Percentiles rank a stretch among this genome's conserved stretches.
Evolutionary conservation across 2,797 vertebrate species (phyloP).

Genomic region (Helostoma temminkii): DNA sequence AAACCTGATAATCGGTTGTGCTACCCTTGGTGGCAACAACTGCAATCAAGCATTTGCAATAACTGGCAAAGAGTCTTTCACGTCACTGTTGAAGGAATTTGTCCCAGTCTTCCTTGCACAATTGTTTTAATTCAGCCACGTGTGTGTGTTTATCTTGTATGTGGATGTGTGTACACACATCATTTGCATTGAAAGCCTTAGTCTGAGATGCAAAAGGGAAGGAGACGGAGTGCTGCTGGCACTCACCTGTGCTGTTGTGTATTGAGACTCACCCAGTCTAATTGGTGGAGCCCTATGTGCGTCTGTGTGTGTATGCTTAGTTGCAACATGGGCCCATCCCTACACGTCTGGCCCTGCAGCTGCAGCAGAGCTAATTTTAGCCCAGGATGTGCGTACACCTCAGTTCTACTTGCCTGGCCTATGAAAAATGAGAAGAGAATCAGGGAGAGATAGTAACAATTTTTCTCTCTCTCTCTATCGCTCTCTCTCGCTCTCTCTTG

Average conservation of each 20-base stretch:
- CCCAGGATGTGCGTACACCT: slow-evolving; percentile 76
- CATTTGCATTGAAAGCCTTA: slow-evolving; percentile 55
- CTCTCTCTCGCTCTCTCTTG: too few relatives aligned
- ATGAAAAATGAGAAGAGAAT: slow-evolving; percentile 62
- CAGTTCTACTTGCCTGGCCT: slow-evolving; percentile 72
- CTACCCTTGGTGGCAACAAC: too few relatives aligned
- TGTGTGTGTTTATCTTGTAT: slow-evolving; percentile 5
- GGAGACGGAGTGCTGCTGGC: slow-evolving; percentile 41
- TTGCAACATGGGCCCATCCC: slow-evolving; percentile 65
- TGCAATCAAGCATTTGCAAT: too few relatives aligned
- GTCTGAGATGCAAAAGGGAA: slow-evolving; percentile 26
- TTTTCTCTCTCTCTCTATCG: slow-evolving; percentile 32
- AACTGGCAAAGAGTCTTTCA: too few relatives aligned
- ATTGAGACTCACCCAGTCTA: slow-evolving; percentile 54
- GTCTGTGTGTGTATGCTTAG: slow-evolving; percentile 25
- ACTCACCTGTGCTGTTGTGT: slow-evolving; percentile 62
- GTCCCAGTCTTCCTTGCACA: too few relatives aligned
- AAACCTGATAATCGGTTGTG: too few relatives aligned
- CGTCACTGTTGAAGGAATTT: too few relatives aligned
- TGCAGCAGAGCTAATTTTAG: slow-evolving; percentile 84
- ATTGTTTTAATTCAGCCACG: too few relatives aligned
- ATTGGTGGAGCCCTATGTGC: slow-evolving; percentile 48
- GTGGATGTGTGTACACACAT: slow-evolving; percentile 21
- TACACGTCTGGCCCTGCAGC: slow-evolving; percentile 79
- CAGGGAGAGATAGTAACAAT: slow-evolving; percentile 44